phyloP scores from a whole-genome alignment of 2,888 invertebrate genomes.

The Molanna angustata region DNA sequence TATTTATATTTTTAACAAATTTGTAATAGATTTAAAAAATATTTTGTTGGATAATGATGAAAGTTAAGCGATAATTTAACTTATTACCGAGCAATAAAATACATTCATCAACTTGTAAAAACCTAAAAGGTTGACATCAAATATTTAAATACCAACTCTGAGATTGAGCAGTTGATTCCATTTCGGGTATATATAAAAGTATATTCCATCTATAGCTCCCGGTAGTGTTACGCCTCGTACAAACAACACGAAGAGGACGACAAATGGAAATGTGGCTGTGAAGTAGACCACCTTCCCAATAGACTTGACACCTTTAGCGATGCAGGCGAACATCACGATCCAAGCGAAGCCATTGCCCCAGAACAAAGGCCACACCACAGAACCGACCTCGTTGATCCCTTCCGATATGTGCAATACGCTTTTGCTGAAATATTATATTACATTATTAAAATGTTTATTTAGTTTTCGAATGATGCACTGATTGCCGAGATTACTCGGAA shows the following conservation, averaged over 20 bases:
- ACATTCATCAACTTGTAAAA: too few species aligned
- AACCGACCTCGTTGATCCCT: slow-evolving; percentile 71
- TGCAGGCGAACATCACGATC: slow-evolving; percentile 79
- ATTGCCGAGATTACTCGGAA: not conserved
- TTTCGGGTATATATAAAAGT: slow-evolving; percentile 75
- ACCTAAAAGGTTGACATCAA: too few species aligned
- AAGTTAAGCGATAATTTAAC: too few species aligned
- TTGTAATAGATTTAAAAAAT: too few species aligned
- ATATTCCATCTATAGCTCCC: slow-evolving; percentile 73
- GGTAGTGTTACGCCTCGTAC: slow-evolving; percentile 77
- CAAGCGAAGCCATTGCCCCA: slow-evolving; percentile 72
- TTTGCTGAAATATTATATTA: slow-evolving; percentile 55
- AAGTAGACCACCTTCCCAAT: slow-evolving; percentile 89
- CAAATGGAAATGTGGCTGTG: slow-evolving; percentile 80
- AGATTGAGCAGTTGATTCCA: slow-evolving; percentile 74
- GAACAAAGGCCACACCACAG: slow-evolving; percentile 78
- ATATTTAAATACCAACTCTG: slow-evolving; percentile 59
- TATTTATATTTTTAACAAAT: not conserved
- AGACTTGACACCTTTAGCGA: slow-evolving; percentile 83
- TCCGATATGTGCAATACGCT: slow-evolving; percentile 74
- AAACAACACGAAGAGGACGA: slow-evolving; percentile 69
- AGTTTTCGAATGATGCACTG: not conserved
- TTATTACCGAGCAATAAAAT: too few species aligned
- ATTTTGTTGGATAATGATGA: too few species aligned
- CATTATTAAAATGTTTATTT: not conserved